Evolutionary conservation across 2,797 vertebrate species (phyloP), one percentile per base, ranked within the genome.

Genomic region (Gymnocypris eckloni): DNA sequence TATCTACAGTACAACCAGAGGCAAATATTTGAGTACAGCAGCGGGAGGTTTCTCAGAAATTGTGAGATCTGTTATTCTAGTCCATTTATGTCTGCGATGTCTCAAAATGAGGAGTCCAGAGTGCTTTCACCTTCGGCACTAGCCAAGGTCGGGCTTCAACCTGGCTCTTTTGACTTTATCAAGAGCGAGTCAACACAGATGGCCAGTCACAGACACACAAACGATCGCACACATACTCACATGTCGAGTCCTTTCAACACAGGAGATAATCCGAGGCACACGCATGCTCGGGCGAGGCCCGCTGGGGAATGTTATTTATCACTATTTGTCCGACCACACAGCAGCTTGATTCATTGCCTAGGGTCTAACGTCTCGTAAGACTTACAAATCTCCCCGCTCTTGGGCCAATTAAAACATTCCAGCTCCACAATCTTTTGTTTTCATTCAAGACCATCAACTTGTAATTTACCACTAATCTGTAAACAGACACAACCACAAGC

Each of bases 341-440:
- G 78, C 85, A 81, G 84, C 78, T 66, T 82, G 83, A 73, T 82
- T 81, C 67, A 81, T 52, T 64, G 82, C 87, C 86, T 77, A 64
- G 69, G 75, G 82, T 82, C 86, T 25, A 81, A 86, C 78, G 87
- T 79, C 89, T 83, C 25, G 72, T 75, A 79, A 73, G 76, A 89
- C 76, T 56, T 50, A 69, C 66, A 80, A 81, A 73, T 77, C 81
- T 75, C 79, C 81, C 54, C 48, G 79, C 76, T 70, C 73, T 72
- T 6, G 25, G 50, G 88, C 87, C 90, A 90, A 90, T 91, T 91
- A 91, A 87, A 90, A 91, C 90, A 91, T 91, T 89, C 88, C 88
- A 85, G 67, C 41, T 72, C 77, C 83, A 69, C 81, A 79, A 86
- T 22, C 77, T 72, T 90, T 87, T 92, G 90, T 89, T 89, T 90